A percentile compares a stretch with the other conserved stretches of the same genome.
These are phyloP conservation scores for Drosophila nikananu DNA, from an alignment of 1,140 invertebrate genomes.

Conservation along the genomic window DNA sequence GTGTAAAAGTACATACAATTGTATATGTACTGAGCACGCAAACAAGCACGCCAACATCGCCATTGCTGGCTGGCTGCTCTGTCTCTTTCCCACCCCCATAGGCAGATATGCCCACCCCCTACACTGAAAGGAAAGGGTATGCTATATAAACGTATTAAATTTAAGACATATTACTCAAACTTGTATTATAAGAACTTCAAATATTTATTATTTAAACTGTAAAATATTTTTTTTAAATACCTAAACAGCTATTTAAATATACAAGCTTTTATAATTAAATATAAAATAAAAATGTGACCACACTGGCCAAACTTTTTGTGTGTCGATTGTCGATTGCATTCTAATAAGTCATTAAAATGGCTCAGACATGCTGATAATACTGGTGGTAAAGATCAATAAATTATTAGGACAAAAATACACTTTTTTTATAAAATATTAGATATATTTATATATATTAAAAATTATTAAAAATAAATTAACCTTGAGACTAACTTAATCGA, in stretches of 20 bases:
- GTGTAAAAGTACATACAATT: constrained; percentile 26
- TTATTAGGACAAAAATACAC: too few species aligned
- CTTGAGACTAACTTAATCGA: too few species aligned
- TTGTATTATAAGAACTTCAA: not conserved
- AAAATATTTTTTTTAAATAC: not conserved
- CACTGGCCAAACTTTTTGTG: too few species aligned
- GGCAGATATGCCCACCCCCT: constrained; percentile 2
- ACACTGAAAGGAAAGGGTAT: not conserved
- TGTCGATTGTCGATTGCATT: too few species aligned
- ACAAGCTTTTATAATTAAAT: too few species aligned
- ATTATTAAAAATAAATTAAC: too few species aligned
- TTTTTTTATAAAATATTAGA: too few species aligned
- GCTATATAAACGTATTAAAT: not conserved
- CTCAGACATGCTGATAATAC: too few species aligned
- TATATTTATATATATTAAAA: too few species aligned
- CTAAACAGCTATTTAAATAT: too few species aligned
- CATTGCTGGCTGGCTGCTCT: constrained; percentile 32
- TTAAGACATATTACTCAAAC: not conserved
- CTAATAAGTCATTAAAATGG: too few species aligned
- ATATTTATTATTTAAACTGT: not conserved
- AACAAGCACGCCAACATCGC: constrained; percentile 18
- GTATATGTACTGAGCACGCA: constrained; percentile 15
- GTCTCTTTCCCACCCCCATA: constrained; percentile 1
- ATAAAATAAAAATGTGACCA: too few species aligned
- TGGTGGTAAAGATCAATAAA: not conserved